Evolutionary conservation across 1,140 invertebrate genomes (phyloP), one percentile per base, ranked within the genome.

Genomic region (Drosophila sulfurigaster): DNA sequence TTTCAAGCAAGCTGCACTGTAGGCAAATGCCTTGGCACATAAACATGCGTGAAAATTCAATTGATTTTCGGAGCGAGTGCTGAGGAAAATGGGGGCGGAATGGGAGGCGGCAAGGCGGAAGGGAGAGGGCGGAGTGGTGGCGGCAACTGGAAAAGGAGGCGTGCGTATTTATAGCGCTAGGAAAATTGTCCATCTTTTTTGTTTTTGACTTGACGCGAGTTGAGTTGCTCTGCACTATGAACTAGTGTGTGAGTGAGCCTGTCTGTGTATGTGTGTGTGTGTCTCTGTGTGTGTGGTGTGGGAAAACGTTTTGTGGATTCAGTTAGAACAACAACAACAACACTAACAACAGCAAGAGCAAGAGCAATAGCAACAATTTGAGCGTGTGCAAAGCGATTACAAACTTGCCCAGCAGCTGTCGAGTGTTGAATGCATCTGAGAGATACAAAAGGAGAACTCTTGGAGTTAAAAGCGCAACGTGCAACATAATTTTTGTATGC

Each of bases 1-100:
- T 3, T 15, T 25, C 35, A 41, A 62, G 30, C 62, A 58, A 51
- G 52, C 20, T 51, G 11, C 2, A 69, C 58, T 70, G 66, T 75
- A 16, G 58, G 51, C 45, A 69, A 43, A 62, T 58, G 38, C 58
- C 58, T 25, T 25, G 59, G 13, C 32, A 58, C 67, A 87, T 88
- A 88, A 87, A 88, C 80, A 87, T 88, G 79, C 82, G 82, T 86
- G 83, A 88, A 86, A 86, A 83, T 88, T 88, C 83, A 87, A 87
- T 87, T 87, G 83, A 87, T 87, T 87, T 88, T 83, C 62, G 32
- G 38, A 68, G 71, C 16, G 20, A 13, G n/a, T 28, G 59, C 15
- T n/a, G 15, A 11, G 11, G 1, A 8, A 38, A 8, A n/a, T 25
- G 25, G 15, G 6, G 57, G 10, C 13, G 13, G 8, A 15, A 20